Evolutionary conservation across 2,797 vertebrate species (phyloP).

Genomic region (Lutra lutra): DNA sequence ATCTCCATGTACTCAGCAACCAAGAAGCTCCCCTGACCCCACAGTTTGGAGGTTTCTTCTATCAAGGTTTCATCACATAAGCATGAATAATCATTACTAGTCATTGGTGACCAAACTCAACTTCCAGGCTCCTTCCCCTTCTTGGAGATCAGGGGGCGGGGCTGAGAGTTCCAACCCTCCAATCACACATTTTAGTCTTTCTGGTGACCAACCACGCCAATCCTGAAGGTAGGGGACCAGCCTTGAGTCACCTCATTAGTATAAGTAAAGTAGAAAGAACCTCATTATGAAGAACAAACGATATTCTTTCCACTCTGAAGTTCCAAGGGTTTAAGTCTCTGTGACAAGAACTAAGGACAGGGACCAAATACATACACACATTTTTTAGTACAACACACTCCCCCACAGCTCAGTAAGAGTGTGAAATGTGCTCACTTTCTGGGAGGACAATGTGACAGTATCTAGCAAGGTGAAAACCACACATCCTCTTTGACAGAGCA

Average conservation of each 20-base stretch:
- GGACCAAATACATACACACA: background rate
- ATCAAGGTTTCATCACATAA: background rate
- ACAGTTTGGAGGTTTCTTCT: background rate
- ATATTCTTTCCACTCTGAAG: background rate
- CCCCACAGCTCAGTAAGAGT: background rate
- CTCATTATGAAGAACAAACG: background rate
- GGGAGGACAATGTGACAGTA: background rate
- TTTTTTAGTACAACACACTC: background rate
- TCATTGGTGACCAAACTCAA: background rate
- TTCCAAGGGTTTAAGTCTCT: background rate
- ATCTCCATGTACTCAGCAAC: background rate
- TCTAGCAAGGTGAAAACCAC: background rate
- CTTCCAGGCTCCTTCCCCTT: background rate
- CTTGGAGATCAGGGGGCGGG: background rate
- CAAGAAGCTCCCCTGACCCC: background rate
- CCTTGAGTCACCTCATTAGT: background rate
- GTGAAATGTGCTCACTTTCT: background rate
- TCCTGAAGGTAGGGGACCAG: background rate
- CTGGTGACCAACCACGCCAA: background rate
- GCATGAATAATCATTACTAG: background rate
- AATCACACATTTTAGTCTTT: background rate
- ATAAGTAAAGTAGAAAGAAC: background rate
- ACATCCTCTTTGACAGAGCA: background rate
- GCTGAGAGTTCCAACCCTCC: background rate
- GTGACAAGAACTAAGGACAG: background rate